phyloP scores from a whole-genome alignment of 2,888 invertebrate genomes.

The Athetis lepigone region DNA sequence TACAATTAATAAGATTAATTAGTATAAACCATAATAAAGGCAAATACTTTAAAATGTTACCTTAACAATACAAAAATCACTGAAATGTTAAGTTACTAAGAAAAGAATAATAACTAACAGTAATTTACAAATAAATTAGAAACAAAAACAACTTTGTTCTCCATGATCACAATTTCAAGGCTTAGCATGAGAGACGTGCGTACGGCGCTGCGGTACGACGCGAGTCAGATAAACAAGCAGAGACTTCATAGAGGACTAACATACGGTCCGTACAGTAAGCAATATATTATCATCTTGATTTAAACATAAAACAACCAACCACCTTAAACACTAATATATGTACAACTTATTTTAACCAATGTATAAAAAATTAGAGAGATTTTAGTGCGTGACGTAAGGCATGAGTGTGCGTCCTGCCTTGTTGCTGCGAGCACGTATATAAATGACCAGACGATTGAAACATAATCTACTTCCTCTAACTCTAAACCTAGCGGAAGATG shows the following conservation, averaged over 20 bases:
- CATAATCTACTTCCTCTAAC: slow-evolving; percentile 67
- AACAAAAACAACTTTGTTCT: slow-evolving; percentile 90
- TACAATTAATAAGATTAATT: slow-evolving; percentile 64
- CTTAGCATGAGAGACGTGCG: slow-evolving; percentile 68
- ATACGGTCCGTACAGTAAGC: slow-evolving; percentile 70
- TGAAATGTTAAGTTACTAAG: slow-evolving; percentile 68
- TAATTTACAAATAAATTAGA: slow-evolving; percentile 90
- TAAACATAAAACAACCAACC: slow-evolving; percentile 85
- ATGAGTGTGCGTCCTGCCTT: slow-evolving; percentile 50
- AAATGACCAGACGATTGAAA: slow-evolving; percentile 79
- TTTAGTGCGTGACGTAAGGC: slow-evolving; percentile 75
- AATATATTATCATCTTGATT: slow-evolving; percentile 84
- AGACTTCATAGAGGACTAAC: slow-evolving; percentile 67
- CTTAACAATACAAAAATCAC: slow-evolving; percentile 72
- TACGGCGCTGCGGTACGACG: slow-evolving; percentile 29
- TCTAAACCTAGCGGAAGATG: slow-evolving; percentile 75
- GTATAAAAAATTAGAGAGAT: slow-evolving; percentile 84
- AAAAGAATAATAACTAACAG: slow-evolving; percentile 82
- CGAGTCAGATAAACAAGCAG: slow-evolving; percentile 65
- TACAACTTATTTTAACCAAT: slow-evolving; percentile 80
- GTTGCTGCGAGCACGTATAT: slow-evolving; percentile 59
- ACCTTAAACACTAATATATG: slow-evolving; percentile 75
- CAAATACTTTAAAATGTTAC: slow-evolving; percentile 71
- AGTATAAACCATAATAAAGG: slow-evolving; percentile 69
- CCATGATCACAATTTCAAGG: slow-evolving; percentile 83